Evolutionary conservation across 2,797 vertebrate genomes (phyloP).

Genomic region (Labroides dimidiatus): DNA sequence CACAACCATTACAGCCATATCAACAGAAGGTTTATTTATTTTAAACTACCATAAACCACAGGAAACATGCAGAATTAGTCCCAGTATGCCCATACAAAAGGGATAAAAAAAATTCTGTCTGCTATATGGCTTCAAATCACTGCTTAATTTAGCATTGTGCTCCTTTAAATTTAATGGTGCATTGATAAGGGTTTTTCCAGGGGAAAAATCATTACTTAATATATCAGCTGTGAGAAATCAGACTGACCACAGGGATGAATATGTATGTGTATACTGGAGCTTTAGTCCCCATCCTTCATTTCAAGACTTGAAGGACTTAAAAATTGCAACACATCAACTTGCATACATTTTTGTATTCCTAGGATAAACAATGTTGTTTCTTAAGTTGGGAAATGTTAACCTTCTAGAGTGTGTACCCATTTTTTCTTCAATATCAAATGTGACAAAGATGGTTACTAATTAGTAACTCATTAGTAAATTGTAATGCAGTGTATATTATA

Average conservation of each 20-base stretch:
- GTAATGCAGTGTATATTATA: constrained; percentile 33
- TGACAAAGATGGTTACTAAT: constrained; percentile 10
- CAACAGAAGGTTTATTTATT: constrained; percentile 14
- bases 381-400: background rate
- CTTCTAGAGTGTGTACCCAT: background rate
- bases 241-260: background rate
- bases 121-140: constrained; percentile 18
- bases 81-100: background rate
- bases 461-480: constrained; percentile 24
- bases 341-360: no score
- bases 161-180: constrained; percentile 23
- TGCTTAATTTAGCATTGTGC: constrained; percentile 10
- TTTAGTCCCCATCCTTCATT: background rate
- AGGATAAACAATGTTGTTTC: no score
- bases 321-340: no score
- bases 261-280: background rate
- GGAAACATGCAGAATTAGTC: constrained; percentile 5
- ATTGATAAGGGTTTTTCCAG: constrained; percentile 8
- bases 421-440: background rate
- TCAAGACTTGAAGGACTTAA: background rate
- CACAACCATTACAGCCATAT: constrained; percentile 6
- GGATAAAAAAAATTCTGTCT: constrained; percentile 17
- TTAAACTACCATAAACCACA: constrained; percentile 1
- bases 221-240: background rate
- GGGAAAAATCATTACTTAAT: constrained; percentile 12